phyloP scores from a whole-genome alignment of 2,113 vertebrate genomes.

The Phodopus roborovskii region DNA sequence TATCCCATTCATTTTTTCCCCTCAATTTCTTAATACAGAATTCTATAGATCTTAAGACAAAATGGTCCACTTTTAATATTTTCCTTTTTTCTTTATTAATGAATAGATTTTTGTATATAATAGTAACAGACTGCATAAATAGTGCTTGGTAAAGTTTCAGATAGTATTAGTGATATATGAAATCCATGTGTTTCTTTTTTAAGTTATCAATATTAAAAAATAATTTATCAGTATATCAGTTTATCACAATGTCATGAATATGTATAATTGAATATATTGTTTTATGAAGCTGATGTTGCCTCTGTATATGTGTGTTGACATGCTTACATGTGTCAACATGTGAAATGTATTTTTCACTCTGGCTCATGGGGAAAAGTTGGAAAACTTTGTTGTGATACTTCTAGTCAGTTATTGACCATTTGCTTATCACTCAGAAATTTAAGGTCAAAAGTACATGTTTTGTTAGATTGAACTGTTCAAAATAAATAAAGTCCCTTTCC shows the following conservation, averaged over 20 bases:
- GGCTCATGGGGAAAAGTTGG: neutral
- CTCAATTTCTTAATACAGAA: neutral
- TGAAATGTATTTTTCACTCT: slow-evolving; percentile 45
- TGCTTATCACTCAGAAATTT: slow-evolving; percentile 52
- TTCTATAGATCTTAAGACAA: neutral
- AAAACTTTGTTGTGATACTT: slow-evolving; percentile 41
- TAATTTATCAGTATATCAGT: neutral
- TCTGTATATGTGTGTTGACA: neutral
- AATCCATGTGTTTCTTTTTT: slow-evolving; percentile 53
- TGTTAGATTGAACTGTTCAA: slow-evolving; percentile 62
- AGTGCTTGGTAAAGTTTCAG: slow-evolving; percentile 12
- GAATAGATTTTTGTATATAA: slow-evolving; percentile 29
- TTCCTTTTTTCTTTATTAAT: neutral
- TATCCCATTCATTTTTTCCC: slow-evolving; percentile 17
- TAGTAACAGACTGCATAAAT: neutral
- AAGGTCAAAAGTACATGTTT: slow-evolving; percentile 74
- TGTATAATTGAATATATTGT: neutral
- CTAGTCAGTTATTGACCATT: slow-evolving; percentile 50
- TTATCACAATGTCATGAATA: slow-evolving; percentile 18
- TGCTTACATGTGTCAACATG: neutral
- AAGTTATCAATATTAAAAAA: slow-evolving; percentile 63
- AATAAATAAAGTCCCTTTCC: slow-evolving; percentile 57
- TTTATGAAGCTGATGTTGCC: slow-evolving; percentile 42
- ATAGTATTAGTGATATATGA: slow-evolving; percentile 43
- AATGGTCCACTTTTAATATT: slow-evolving; percentile 22